These are phyloP conservation scores for Pachydiplax longipennis DNA, from an alignment of 2,888 invertebrate genomes.

Conservation along the genomic window DNA sequence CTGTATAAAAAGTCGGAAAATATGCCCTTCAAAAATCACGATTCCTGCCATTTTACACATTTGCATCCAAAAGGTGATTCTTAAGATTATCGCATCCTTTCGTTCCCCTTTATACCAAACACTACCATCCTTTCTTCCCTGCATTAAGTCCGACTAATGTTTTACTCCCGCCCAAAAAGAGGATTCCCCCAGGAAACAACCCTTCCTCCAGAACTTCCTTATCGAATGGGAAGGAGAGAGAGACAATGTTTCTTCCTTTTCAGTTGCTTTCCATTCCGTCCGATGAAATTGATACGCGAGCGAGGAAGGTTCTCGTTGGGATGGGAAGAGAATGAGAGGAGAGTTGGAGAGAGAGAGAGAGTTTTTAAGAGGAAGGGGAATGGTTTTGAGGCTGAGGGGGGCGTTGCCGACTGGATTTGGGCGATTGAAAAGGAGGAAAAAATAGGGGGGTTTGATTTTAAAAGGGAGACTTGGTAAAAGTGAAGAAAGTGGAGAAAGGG, in stretches of 20 bases:
- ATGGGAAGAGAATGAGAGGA: neutral
- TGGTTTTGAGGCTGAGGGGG: neutral
- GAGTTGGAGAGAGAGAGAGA: neutral
- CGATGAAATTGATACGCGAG: constrained; percentile 38
- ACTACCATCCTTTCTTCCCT: neutral
- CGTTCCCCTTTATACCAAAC: neutral
- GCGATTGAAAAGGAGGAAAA: neutral
- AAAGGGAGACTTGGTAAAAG: neutral
- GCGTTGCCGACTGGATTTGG: neutral
- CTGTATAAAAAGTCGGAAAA: too few species aligned
- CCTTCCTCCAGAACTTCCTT: constrained; percentile 7
- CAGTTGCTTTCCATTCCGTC: constrained; percentile 20
- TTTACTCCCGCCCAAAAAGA: neutral
- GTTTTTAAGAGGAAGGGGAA: neutral
- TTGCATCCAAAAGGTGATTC: too few species aligned
- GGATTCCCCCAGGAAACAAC: neutral
- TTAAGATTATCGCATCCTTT: neutral
- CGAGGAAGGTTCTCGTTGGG: too few species aligned
- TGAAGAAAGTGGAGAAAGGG: neutral
- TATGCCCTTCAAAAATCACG: too few species aligned
- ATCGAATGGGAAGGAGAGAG: constrained; percentile 2
- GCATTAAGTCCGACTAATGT: neutral
- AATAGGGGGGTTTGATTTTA: neutral
- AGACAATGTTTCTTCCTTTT: constrained; percentile 20
- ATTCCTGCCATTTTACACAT: too few species aligned